Evolutionary conservation across 1,140 invertebrate species (phyloP), one percentile per base, ranked within the genome.

Genomic region (Apis dorsata): DNA sequence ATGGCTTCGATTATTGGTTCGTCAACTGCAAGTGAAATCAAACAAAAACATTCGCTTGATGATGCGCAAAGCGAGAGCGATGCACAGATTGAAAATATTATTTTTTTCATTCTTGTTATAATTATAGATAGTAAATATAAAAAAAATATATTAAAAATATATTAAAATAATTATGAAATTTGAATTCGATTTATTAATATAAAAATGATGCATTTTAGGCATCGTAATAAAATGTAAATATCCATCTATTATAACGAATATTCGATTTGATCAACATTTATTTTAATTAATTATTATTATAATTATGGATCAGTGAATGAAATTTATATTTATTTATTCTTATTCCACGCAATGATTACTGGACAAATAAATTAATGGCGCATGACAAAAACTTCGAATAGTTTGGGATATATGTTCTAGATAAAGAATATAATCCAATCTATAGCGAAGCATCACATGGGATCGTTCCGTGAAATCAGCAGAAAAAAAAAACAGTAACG

Each of bases 1-100:
- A 83, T 51, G 75, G 81, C 81, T 83, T 83, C 81, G 81, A 83
- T 59, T 79, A 71, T 79, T 83, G 81, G 81, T 59, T 72, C 75
- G 76, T 83, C 76, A 78, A 79, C 59, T 79, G 66, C 60, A 5
- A 83, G 76, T 51, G 75, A 83, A 79, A 79, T 83, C 68, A 79
- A 83, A 83, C 28, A 83, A 72, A 71, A 83, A 83, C 68, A 75
- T 51, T 73, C 44, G 62, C 49, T 65, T 19, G 51, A 15, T 21
- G 69, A 28, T 12, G 68, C 44, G 34, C n/a, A 21, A 70, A n/a
- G 15, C 21, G 69, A 79, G n/a, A 13, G 12, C 62, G 62, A 68
- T 28, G 63, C 62, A 68, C 53, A 34, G 63, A 75, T 75, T 69
- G 51, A 19, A 62, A 82, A 77, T 24, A 60, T 3, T 51, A 12